Evolutionary conservation across 2,888 invertebrate genomes (phyloP), one percentile per base, ranked within the genome.

Genomic region (Glyphotaelius pellucidus): DNA sequence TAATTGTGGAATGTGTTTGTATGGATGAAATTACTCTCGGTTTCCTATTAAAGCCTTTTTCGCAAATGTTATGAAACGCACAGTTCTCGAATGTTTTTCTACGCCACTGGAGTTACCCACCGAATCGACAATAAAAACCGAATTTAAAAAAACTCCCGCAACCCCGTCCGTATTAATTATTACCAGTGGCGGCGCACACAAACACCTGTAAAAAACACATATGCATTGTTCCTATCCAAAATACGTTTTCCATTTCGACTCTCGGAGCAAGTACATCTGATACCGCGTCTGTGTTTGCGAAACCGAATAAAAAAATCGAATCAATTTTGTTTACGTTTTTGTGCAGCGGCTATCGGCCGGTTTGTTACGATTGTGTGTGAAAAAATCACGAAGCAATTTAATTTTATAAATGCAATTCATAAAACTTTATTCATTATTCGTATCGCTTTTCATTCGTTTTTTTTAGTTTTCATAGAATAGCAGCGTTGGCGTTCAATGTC

Each of bases 101-200:
- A 81, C 91, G 30, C 88, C 88, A n/a, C 31, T 88, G 91, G 15
- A 88, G 32, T 15, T 42, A 91, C 47, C 83, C 81, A 52, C 88
- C 32, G 91, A 88, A 79, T 52, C 52, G 80, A 47, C 91, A 91
- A 91, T 91, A 88, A 91, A 91, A 91, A 91, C 31, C 52, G 47
- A 91, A 88, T 32, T 30, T 42, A 88, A 91, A 91, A 90, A 87
- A 80, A 31, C 32, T 35, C 81, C 31, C 91, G 32, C 88, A 88
- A 88, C 88, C 88, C 79, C 88, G 88, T n/a, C 19, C 31, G 79
- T 79, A 89, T 89, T 89, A 89, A 89, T 89, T 89, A 89, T 89
- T 79, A 38, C 88, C 88, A 89, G 79, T 80, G 88, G 88, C 67
- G 80, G 88, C 79, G 88, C 88, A 79, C 67, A 88, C 88, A 89